Conservation (phyloP, 1,140 invertebrate genomes). For the Aphelenchoides besseyi region DNA sequence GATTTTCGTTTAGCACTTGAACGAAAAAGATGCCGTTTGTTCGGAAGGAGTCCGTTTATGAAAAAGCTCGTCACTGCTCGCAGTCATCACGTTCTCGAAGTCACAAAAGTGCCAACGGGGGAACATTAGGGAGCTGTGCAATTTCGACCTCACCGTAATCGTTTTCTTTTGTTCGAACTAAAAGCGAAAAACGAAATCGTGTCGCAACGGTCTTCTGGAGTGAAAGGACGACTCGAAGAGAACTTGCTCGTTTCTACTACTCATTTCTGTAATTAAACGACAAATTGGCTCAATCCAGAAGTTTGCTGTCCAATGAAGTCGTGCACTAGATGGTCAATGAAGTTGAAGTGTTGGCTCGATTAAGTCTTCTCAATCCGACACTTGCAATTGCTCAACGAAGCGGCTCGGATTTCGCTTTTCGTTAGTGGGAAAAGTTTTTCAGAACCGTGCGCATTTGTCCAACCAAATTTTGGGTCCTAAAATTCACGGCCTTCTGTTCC, state of each 20-base stretch:
- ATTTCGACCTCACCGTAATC: slow-evolving; percentile 5
- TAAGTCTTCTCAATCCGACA: neutral
- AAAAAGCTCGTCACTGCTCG: too few relatives aligned
- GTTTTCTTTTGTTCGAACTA: too few relatives aligned
- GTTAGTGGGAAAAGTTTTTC: neutral
- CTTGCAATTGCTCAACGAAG: neutral
- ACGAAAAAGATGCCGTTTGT: too few relatives aligned
- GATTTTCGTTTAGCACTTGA: too few relatives aligned
- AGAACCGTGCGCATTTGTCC: neutral
- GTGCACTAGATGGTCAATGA: neutral
- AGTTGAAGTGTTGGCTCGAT: neutral
- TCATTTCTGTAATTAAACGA: neutral
- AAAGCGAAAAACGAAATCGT: too few relatives aligned
- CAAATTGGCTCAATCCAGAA: neutral
- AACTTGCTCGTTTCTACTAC: too few relatives aligned
- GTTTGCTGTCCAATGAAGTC: neutral
- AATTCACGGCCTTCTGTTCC: neutral
- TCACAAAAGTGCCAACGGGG: too few relatives aligned
- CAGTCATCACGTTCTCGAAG: too few relatives aligned
- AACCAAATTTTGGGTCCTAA: neutral
- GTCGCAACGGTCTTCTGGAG: too few relatives aligned
- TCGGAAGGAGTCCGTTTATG: too few relatives aligned
- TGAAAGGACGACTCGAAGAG: too few relatives aligned
- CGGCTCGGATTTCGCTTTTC: neutral
- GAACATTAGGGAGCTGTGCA: too few relatives aligned